Evolutionary conservation across 2,113 vertebrate species (phyloP).

Genomic region (Neolamprologus kungweensis): DNA sequence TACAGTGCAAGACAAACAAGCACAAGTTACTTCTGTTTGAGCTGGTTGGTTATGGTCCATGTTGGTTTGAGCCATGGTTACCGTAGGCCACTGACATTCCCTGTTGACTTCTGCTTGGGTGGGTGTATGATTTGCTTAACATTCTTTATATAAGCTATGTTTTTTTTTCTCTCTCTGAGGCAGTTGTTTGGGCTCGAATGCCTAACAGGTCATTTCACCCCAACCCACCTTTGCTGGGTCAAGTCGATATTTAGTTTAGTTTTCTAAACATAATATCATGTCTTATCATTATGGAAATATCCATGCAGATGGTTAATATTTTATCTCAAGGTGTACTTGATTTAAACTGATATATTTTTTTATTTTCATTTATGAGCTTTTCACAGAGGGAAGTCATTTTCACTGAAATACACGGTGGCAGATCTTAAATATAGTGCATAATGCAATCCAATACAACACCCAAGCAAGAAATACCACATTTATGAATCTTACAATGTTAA

Average conservation of each 20-base stretch:
- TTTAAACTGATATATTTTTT: neutral
- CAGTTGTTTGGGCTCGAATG: neutral
- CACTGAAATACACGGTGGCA: neutral
- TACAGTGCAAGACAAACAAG: neutral
- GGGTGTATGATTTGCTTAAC: conserved; percentile 36
- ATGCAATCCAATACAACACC: neutral
- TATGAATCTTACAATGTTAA: neutral
- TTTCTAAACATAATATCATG: neutral
- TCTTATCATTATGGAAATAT: neutral
- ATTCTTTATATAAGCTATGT: conserved; percentile 10
- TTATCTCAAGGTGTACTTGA: neutral
- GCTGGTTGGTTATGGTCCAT: neutral
- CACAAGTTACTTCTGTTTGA: neutral
- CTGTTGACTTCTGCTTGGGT: conserved; percentile 31
- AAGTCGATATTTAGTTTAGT: neutral
- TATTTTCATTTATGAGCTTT: neutral
- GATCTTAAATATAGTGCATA: neutral
- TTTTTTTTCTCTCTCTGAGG: neutral
- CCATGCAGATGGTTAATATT: neutral
- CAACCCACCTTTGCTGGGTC: neutral
- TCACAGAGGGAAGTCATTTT: neutral
- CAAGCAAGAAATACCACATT: neutral
- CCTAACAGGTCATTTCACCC: neutral
- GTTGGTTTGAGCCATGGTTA: neutral
- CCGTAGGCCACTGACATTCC: conserved; percentile 22